phyloP scores from a whole-genome alignment of 53 echinoderm and acorn worm genomes.

The Stichopus horrens region DNA sequence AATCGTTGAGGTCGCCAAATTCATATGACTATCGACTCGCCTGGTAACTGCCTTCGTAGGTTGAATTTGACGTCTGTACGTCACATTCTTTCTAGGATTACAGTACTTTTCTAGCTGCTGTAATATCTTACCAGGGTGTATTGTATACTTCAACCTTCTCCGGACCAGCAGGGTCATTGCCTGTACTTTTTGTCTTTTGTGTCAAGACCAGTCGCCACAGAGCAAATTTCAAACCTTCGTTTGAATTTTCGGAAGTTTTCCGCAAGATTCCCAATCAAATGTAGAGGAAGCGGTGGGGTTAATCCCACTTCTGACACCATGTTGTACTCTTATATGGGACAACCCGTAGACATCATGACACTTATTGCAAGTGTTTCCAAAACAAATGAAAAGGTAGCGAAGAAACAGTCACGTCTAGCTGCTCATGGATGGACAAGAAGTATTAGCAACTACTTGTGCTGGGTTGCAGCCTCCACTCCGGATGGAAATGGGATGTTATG shows the following conservation, averaged over 20 bases:
- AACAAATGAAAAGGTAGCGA: constrained; percentile 2
- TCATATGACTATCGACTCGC: constrained; percentile 12
- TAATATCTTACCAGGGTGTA: neutral
- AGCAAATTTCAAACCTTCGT: neutral
- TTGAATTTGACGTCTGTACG: neutral
- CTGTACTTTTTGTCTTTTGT: neutral
- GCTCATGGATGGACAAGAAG: constrained; percentile 13
- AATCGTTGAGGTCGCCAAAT: neutral
- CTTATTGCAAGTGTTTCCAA: neutral
- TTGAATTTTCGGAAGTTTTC: neutral
- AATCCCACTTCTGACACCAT: too few species aligned
- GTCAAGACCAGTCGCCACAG: neutral
- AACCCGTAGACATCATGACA: too few species aligned
- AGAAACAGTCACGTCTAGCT: neutral
- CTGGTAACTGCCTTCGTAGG: neutral
- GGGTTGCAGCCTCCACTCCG: constrained; percentile 25
- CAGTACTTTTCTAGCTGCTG: constrained; percentile 5
- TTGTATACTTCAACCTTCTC: neutral
- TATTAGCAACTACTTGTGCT: constrained; percentile 25
- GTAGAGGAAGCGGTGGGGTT: too few species aligned
- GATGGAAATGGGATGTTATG: constrained; percentile 7
- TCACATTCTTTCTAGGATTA: neutral
- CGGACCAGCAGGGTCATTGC: neutral
- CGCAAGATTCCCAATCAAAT: neutral
- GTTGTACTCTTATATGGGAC: too few species aligned